Percentiles rank a stretch among this genome's conserved stretches.
phyloP scores from a whole-genome alignment of 2,888 invertebrate species.

The Tipula helvola region DNA sequence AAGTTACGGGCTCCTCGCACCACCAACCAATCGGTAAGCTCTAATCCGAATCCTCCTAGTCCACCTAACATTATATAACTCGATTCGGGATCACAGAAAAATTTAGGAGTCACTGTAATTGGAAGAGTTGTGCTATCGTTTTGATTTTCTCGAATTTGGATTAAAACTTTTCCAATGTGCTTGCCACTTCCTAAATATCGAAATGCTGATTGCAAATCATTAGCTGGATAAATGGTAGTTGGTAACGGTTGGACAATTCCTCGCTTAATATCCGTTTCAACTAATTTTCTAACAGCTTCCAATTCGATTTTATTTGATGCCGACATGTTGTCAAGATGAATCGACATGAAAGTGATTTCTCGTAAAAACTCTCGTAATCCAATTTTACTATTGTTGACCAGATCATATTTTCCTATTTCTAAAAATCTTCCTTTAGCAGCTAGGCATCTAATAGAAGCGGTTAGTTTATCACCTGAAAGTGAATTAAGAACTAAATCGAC shows the following conservation, averaged over 20 bases:
- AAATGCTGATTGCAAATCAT: conserved; percentile 61
- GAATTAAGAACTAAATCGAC: conserved; percentile 89
- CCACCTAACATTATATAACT: conserved; percentile 60
- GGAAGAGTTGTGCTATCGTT: conserved; percentile 23
- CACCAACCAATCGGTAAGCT: conserved; percentile 76
- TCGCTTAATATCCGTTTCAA: conserved; percentile 48
- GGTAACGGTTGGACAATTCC: conserved; percentile 59
- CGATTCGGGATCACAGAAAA: conserved; percentile 26
- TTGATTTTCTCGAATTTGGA: conserved; percentile 30
- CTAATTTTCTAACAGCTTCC: conserved; percentile 38
- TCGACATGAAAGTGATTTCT: conserved; percentile 63
- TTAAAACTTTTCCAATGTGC: conserved; percentile 63
- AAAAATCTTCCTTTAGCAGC: conserved; percentile 54
- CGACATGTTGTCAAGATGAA: conserved; percentile 60
- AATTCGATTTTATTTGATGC: conserved; percentile 23
- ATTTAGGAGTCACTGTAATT: conserved; percentile 24
- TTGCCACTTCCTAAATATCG: conserved; percentile 53
- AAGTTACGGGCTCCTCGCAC: conserved; percentile 67
- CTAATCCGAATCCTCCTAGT: conserved; percentile 85
- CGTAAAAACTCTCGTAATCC: conserved; percentile 54
- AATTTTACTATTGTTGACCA: conserved; percentile 50
- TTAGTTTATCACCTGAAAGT: conserved; percentile 80
- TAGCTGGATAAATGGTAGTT: conserved; percentile 46
- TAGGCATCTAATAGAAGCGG: conserved; percentile 52
- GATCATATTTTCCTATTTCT: conserved; percentile 79